Evolutionary conservation across 1,140 invertebrate genomes (phyloP).

Genomic region (Pissodes strobi): DNA sequence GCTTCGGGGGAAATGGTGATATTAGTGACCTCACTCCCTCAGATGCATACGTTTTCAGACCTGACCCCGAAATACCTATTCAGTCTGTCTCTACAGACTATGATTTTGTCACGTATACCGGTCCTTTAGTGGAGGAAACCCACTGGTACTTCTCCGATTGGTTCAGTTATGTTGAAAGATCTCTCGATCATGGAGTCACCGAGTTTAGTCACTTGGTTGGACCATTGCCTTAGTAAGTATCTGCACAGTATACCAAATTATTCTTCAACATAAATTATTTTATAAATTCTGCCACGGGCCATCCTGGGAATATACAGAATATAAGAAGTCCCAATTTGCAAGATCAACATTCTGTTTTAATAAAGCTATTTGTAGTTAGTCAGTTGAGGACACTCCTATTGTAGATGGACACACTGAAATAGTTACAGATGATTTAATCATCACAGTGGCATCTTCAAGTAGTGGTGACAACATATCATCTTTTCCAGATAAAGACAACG

Average conservation of each 20-base stretch:
- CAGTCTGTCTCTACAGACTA: conserved; percentile 56
- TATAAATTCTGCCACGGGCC: conserved; percentile 61
- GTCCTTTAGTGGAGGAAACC: conserved; percentile 78
- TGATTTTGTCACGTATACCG: conserved; percentile 66
- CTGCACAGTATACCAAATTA: neutral
- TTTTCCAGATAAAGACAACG: too few relatives aligned
- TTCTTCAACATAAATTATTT: neutral
- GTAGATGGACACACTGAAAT: too few relatives aligned
- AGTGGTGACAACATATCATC: too few relatives aligned
- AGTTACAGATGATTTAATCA: too few relatives aligned
- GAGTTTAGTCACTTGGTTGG: conserved; percentile 94
- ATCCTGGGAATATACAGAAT: conserved; percentile 81
- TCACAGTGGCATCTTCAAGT: too few relatives aligned
- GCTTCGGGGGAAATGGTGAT: conserved; percentile 64
- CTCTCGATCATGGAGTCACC: conserved; percentile 69
- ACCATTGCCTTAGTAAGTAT: conserved; percentile 77
- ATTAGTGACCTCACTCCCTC: conserved; percentile 64
- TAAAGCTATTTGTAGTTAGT: too few relatives aligned
- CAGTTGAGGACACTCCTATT: too few relatives aligned
- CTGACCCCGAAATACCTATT: conserved; percentile 57
- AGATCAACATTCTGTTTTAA: too few relatives aligned
- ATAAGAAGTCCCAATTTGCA: too few relatives aligned
- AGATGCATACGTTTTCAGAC: conserved; percentile 87
- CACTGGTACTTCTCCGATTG: conserved; percentile 75
- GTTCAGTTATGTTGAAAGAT: conserved; percentile 77